A percentile compares a stretch with the other conserved stretches of the same genome.
Conservation (phyloP, 2,113 vertebrate species). For the Puntigrus tetrazona region DNA sequence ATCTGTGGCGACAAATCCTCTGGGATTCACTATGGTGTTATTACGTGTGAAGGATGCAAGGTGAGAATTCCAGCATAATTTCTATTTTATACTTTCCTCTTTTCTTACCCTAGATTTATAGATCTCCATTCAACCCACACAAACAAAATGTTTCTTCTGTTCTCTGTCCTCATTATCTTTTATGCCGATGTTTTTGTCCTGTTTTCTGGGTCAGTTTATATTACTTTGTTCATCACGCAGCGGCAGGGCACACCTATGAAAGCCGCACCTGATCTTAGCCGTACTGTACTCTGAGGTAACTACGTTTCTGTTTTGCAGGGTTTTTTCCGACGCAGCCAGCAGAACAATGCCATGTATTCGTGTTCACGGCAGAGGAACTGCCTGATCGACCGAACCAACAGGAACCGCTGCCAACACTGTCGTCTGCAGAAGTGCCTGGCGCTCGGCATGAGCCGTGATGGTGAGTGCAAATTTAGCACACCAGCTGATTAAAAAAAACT, state of each 20-base stretch:
- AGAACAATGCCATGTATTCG: constrained; percentile 92
- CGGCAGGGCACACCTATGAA: background rate
- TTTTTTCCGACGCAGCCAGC: constrained; percentile 89
- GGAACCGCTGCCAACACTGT: constrained; percentile 94
- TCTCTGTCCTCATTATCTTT: background rate
- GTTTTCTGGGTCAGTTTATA: constrained; percentile 26
- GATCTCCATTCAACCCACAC: background rate
- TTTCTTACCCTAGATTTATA: constrained; percentile 4
- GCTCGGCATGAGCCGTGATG: constrained; percentile 90
- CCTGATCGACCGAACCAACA: constrained; percentile 89
- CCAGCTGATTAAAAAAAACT: constrained; percentile 71
- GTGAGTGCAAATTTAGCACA: constrained; percentile 80
- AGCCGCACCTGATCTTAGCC: background rate
- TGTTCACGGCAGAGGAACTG: constrained; percentile 91
- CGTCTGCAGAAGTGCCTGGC: constrained; percentile 90
- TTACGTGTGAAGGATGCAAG: constrained; percentile 85
- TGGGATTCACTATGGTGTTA: constrained; percentile 92
- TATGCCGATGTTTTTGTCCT: background rate
- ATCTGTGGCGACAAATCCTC: constrained; percentile 95
- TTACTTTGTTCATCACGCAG: background rate
- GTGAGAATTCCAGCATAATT: constrained; percentile 66
- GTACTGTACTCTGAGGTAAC: background rate
- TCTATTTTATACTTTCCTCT: constrained; percentile 10
- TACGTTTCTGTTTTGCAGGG: constrained; percentile 70
- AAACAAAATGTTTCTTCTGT: background rate